These are phyloP conservation scores for Rhegmatorhina hoffmannsi DNA, from an alignment of 2,113 vertebrate species.

Conservation along the genomic window DNA sequence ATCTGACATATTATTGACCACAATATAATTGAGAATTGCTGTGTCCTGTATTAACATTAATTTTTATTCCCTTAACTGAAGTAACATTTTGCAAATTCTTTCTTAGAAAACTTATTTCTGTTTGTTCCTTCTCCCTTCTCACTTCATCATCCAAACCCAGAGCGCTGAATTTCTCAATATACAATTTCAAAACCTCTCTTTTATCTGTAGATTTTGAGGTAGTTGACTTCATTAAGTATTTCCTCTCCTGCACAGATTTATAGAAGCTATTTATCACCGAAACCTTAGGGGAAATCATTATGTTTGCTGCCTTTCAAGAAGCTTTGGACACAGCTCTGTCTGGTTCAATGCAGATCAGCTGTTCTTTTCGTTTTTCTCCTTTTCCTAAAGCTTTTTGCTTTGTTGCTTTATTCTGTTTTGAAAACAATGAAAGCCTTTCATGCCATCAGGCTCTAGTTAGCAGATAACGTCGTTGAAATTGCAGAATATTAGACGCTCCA, in stretches of 20 bases:
- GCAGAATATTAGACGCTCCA: slow-evolving; percentile 34
- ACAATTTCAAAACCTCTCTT: neutral
- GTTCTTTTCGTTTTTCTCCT: slow-evolving; percentile 18
- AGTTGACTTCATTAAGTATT: slow-evolving; percentile 50
- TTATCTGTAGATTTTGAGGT: slow-evolving; percentile 12
- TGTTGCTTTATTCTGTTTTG: slow-evolving; percentile 28
- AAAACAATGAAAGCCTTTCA: slow-evolving; percentile 24
- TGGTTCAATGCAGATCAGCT: slow-evolving; percentile 55
- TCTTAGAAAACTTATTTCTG: neutral
- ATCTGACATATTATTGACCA: neutral
- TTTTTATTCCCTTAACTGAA: neutral
- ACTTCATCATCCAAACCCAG: neutral
- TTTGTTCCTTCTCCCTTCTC: neutral
- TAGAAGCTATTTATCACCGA: slow-evolving; percentile 52
- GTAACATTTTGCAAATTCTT: neutral
- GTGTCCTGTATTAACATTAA: neutral
- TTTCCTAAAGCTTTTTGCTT: slow-evolving; percentile 45
- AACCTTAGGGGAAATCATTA: slow-evolving; percentile 47
- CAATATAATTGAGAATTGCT: neutral
- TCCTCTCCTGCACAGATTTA: neutral
- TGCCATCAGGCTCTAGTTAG: slow-evolving; percentile 26
- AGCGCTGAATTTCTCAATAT: neutral
- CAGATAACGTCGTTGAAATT: slow-evolving; percentile 47
- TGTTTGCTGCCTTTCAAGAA: slow-evolving; percentile 2
- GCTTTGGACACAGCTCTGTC: neutral